Percentiles rank a stretch among this genome's conserved stretches.
Evolutionary conservation across 2,888 invertebrate species (phyloP).

Genomic region (Xanthostigma xanthostigma): DNA sequence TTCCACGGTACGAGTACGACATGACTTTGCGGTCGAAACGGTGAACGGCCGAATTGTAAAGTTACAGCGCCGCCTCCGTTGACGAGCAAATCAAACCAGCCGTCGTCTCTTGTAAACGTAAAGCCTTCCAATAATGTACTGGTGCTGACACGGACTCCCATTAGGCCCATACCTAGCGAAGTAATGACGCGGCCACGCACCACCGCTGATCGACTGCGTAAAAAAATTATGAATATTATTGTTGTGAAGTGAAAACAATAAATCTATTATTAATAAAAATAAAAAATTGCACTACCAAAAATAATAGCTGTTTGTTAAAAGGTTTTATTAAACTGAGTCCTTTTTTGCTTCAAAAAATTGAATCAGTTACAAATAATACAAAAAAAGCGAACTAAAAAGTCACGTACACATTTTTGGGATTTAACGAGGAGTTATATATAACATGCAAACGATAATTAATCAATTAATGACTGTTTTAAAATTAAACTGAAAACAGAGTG

Average conservation of each 20-base stretch:
- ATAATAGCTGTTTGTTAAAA: too few relatives aligned
- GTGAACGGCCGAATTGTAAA: slow-evolving; percentile 82
- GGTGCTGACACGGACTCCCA: slow-evolving; percentile 91
- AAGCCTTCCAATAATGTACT: slow-evolving; percentile 91
- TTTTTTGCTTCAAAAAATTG: not conserved
- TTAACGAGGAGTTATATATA: not conserved
- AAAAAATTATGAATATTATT: slow-evolving; percentile 11
- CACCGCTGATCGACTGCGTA: slow-evolving; percentile 83
- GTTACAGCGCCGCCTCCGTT: slow-evolving; percentile 98
- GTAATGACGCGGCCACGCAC: slow-evolving; percentile 90
- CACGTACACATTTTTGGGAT: slow-evolving; percentile 24
- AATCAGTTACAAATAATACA: not conserved
- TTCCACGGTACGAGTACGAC: slow-evolving; percentile 95
- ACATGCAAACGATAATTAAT: too few relatives aligned
- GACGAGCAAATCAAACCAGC: slow-evolving; percentile 95
- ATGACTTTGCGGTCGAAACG: slow-evolving; percentile 74
- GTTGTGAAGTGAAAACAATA: slow-evolving; percentile 8
- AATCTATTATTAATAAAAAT: slow-evolving; percentile 1
- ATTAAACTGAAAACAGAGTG: slow-evolving; percentile 22
- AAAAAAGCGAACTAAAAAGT: slow-evolving; percentile 24
- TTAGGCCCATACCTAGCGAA: slow-evolving; percentile 79
- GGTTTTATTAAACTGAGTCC: not conserved
- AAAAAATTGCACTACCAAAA: slow-evolving; percentile 1
- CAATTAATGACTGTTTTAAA: not conserved
- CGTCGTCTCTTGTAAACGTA: slow-evolving; percentile 81